A percentile compares a stretch with the other conserved stretches of the same genome.
phyloP scores from a whole-genome alignment of 2,113 vertebrate species.

The Azemiops feae region DNA sequence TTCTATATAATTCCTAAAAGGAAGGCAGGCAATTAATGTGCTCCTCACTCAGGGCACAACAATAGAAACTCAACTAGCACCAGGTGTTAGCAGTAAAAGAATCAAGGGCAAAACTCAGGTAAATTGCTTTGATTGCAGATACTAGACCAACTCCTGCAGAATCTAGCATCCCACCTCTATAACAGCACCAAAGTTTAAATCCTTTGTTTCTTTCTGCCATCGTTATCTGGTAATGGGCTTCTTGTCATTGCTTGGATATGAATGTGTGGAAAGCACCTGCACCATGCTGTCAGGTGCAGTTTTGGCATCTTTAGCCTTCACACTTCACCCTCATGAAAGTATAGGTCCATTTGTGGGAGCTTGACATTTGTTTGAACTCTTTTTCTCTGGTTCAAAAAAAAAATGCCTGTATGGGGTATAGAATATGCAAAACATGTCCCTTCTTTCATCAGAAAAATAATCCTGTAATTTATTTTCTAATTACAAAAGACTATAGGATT shows the following conservation, averaged over 20 bases:
- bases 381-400: conserved; percentile 12
- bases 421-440: conserved; percentile 63
- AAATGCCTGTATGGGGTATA: conserved; percentile 44
- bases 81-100: background rate
- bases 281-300: background rate
- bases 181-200: background rate
- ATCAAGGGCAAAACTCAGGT: background rate
- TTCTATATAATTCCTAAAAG: background rate
- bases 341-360: background rate
- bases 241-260: background rate
- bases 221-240: background rate
- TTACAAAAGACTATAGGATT: conserved; percentile 68
- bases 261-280: background rate
- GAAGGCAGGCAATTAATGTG: background rate
- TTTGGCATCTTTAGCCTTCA: background rate
- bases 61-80: background rate
- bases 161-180: background rate
- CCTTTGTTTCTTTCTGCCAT: background rate
- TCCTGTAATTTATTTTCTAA: conserved; percentile 79
- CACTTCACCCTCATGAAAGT: background rate
- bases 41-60: background rate
- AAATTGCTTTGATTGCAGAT: background rate
- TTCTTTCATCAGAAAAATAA: conserved; percentile 41
- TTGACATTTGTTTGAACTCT: background rate
- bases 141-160: background rate